phyloP scores from a whole-genome alignment of 2,888 invertebrate species.

The Elaeidobius kamerunicus region DNA sequence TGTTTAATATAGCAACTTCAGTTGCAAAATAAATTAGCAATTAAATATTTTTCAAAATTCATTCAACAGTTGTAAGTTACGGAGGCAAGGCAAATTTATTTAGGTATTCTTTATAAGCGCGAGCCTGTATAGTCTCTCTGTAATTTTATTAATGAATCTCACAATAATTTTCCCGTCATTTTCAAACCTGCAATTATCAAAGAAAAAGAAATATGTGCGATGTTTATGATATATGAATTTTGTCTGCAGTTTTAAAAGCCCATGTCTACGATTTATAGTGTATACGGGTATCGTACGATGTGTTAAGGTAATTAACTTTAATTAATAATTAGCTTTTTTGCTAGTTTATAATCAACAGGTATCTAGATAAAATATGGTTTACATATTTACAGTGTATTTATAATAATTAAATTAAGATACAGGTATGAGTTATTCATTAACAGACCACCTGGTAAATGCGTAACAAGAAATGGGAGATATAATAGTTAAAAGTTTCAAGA shows the following conservation, averaged over 20 bases:
- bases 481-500: too few species aligned
- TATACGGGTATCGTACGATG: constrained; percentile 1
- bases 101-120: constrained; percentile 22
- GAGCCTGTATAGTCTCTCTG: constrained; percentile 28
- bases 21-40: too few species aligned
- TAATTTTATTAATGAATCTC: constrained; percentile 42
- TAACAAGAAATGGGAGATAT: too few species aligned
- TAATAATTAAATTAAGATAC: too few species aligned
- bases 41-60: too few species aligned
- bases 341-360: too few species aligned
- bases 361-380: too few species aligned
- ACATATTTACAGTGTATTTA: too few species aligned
- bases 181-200: constrained; percentile 41
- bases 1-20: too few species aligned
- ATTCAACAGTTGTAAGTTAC: constrained; percentile 6
- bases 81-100: constrained; percentile 17
- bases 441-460: too few species aligned
- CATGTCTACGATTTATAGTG: constrained; percentile 18
- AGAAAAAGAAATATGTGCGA: constrained; percentile 34
- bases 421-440: too few species aligned
- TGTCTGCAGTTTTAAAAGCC: constrained; percentile 32
- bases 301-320: constrained; percentile 47
- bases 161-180: constrained; percentile 39
- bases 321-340: too few species aligned
- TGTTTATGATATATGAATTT: constrained; percentile 41